Conservation (phyloP, 2,113 vertebrate species). For the Rynchops niger region DNA sequence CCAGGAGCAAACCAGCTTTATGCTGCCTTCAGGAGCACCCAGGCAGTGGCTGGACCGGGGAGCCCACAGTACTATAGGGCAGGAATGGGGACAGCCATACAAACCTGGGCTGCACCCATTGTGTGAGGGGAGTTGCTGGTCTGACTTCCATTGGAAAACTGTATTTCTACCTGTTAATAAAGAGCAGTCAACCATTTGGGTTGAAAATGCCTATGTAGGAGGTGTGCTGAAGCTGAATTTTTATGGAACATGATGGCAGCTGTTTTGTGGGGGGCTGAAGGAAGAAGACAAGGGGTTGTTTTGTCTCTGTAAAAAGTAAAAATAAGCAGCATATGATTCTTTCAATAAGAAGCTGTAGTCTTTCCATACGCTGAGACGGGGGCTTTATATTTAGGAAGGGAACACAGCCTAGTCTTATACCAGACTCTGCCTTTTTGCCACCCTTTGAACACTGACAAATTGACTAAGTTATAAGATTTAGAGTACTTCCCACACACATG, state of each 20-base stretch:
- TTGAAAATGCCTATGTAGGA: neutral
- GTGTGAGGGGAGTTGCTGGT: neutral
- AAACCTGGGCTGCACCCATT: neutral
- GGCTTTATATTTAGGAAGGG: conserved; percentile 22
- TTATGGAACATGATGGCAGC: neutral
- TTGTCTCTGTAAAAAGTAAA: neutral
- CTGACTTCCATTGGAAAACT: neutral
- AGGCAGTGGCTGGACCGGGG: neutral
- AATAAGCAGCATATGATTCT: neutral
- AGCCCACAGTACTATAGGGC: rapidly evolving
- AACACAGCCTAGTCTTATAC: neutral
- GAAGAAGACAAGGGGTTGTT: neutral
- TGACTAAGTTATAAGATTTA: conserved; percentile 5
- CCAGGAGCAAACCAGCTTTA: neutral
- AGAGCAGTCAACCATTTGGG: neutral
- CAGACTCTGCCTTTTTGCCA: conserved; percentile 53
- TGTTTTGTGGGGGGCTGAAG: neutral
- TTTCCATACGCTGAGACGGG: neutral
- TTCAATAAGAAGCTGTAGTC: neutral
- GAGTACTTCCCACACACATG: conserved; percentile 27
- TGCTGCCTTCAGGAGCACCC: neutral
- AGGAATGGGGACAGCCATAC: neutral
- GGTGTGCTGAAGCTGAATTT: neutral
- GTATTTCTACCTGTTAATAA: neutral
- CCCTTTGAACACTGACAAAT: neutral